A percentile compares a stretch with the other conserved stretches of the same genome.
Conservation (phyloP, 2,797 vertebrate genomes). For the Bucorvus abyssinicus region DNA sequence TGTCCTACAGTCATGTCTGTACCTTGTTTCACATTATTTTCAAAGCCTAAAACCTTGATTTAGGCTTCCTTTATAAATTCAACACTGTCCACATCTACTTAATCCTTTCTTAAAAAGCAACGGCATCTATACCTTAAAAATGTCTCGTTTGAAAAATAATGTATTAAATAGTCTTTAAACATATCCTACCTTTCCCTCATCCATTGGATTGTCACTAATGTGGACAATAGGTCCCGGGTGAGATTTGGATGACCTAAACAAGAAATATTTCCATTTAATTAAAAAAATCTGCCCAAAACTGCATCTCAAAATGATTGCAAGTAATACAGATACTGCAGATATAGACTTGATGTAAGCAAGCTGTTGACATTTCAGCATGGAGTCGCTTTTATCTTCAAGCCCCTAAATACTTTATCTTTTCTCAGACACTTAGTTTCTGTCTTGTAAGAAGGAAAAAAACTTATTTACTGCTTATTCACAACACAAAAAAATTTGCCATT, state of each 20-base stretch:
- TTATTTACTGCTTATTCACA: neutral
- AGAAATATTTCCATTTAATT: conserved; percentile 18
- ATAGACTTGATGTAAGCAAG: neutral
- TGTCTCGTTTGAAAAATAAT: neutral
- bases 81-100: neutral
- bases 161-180: neutral
- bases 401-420: neutral
- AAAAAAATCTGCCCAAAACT: neutral
- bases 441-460: neutral
- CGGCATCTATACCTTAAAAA: neutral
- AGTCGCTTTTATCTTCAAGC: neutral
- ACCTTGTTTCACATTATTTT: neutral
- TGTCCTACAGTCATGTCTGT: neutral
- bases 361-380: neutral
- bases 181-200: conserved; percentile 93
- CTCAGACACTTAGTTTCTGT: neutral
- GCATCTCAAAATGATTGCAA: neutral
- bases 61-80: neutral
- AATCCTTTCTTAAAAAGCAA: neutral
- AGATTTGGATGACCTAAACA: conserved; percentile 91
- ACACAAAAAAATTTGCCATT: neutral
- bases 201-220: conserved; percentile 99
- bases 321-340: neutral
- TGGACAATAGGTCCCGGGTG: conserved; percentile 97
- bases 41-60: neutral